These are phyloP conservation scores for Crematogaster levior DNA, from an alignment of 2,888 invertebrate species.

Conservation along the genomic window DNA sequence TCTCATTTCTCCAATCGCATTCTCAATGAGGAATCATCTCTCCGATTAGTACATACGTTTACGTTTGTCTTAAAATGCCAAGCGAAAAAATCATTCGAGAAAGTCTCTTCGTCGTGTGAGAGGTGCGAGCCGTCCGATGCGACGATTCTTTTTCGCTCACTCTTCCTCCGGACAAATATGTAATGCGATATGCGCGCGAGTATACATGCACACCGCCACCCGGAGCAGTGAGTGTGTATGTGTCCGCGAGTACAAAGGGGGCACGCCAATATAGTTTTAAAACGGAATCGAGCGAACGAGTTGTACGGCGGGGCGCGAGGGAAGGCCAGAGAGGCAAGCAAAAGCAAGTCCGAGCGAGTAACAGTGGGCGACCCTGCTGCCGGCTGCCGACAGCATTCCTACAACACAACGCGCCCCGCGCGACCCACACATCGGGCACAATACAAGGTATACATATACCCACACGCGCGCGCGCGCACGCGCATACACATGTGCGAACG, in stretches of 20 bases:
- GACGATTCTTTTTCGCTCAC: constrained; percentile 65
- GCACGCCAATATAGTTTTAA: constrained; percentile 75
- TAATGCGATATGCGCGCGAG: constrained; percentile 68
- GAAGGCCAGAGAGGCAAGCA: constrained; percentile 74
- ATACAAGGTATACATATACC: constrained; percentile 61
- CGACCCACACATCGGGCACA: constrained; percentile 74
- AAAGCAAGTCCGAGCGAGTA: constrained; percentile 77
- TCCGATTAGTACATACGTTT: neutral
- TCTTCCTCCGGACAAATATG: constrained; percentile 74
- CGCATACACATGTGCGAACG: neutral
- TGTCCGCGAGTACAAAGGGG: constrained; percentile 72
- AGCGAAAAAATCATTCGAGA: constrained; percentile 52
- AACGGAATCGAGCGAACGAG: constrained; percentile 72
- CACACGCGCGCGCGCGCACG: constrained; percentile 26
- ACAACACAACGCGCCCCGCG: constrained; percentile 76
- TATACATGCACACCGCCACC: constrained; percentile 31
- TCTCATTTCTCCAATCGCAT: neutral
- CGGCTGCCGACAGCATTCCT: constrained; percentile 81
- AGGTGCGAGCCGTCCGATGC: constrained; percentile 66
- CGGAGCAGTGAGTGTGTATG: constrained; percentile 48
- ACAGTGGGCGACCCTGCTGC: constrained; percentile 81
- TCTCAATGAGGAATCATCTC: neutral
- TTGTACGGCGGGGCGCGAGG: constrained; percentile 56
- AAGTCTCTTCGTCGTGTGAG: constrained; percentile 64
- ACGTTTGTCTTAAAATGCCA: neutral